Base-by-base conservation (phyloP, 23 tunicate genomes). In the Oikopleura dioica region DNA sequence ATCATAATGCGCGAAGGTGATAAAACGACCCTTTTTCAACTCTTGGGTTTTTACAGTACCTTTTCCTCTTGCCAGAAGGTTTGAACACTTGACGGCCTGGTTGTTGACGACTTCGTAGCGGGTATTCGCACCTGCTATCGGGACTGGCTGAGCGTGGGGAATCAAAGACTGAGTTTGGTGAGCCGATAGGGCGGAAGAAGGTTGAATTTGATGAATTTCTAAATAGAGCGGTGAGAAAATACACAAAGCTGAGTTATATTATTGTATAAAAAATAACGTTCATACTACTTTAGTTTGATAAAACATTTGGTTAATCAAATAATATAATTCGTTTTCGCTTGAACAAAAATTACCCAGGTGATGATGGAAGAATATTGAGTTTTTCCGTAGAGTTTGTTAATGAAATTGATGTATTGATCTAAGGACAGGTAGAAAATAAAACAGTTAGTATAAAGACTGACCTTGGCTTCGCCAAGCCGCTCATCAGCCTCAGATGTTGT, bases 381-480 rank as follows among this genome's bases (percentile, higher is more conserved):
- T 31, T 23, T 16, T 63, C 72, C 16, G 72, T 63, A 12, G 72
- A 63, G 72, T 23, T 12, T 2, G 16, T 63, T 28, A 63, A 28
- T 23, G 72, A 63, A 16, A 63, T 21, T 5, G 72, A 63, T 23
- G 72, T 63, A 63, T 63, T 63, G 16, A 63, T 63, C 72, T 63
- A 31, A 63, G 26, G 2, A 63, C 30, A 44, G 21, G 21, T 9
- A 44, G 9, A 44, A n/a, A n/a, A n/a, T n/a, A n/a, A n/a, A n/a
- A n/a, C n/a, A n/a, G n/a, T n/a, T n/a, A 16, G 16, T 44, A 44
- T 44, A 16, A 44, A 9, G 55, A 44, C 55, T 44, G 55, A 63
- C 72, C 72, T 63, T 63, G 30, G 72, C 72, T 63, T 63, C 72
- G 16, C 72, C 72, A 16, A 31, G 33, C 32, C 72, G 72, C 33